These are phyloP conservation scores for Leguminivora glycinivorella DNA, from an alignment of 1,140 invertebrate genomes.

Conservation along the genomic window DNA sequence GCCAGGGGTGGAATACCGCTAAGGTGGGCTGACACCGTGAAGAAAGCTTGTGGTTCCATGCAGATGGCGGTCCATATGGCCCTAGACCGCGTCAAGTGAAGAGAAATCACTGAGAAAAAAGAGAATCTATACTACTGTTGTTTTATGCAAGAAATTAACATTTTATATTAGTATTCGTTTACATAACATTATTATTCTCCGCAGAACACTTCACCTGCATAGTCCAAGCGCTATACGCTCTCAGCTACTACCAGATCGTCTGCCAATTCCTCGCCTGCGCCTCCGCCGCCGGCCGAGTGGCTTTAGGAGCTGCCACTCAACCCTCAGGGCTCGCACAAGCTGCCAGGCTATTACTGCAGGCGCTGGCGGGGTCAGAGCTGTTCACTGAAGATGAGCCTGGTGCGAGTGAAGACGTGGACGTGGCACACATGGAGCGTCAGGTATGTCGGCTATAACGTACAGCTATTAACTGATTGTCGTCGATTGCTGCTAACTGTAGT, in stretches of 20 bases:
- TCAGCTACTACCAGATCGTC: slow-evolving; percentile 93
- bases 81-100: no score
- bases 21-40: no score
- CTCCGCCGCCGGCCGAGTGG: slow-evolving; percentile 66
- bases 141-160: no score
- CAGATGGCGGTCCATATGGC: no score
- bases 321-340: slow-evolving; percentile 40
- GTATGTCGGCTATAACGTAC: no score
- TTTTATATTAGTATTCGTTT: background rate
- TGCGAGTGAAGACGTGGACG: slow-evolving; percentile 36
- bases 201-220: slow-evolving; percentile 92
- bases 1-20: no score
- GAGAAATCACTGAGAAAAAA: no score
- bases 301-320: slow-evolving; percentile 45
- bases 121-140: no score
- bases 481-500: no score
- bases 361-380: slow-evolving; percentile 55
- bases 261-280: slow-evolving; percentile 78
- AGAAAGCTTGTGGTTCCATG: no score
- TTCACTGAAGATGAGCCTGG: slow-evolving; percentile 59
- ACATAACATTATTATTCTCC: background rate
- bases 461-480: no score
- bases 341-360: slow-evolving; percentile 48
- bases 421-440: slow-evolving; percentile 45
- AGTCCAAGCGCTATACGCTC: slow-evolving; percentile 92